Percentiles rank a stretch among this genome's conserved stretches.
Evolutionary conservation across 2,797 vertebrate species (phyloP).

Genomic region (Botia almorhae): DNA sequence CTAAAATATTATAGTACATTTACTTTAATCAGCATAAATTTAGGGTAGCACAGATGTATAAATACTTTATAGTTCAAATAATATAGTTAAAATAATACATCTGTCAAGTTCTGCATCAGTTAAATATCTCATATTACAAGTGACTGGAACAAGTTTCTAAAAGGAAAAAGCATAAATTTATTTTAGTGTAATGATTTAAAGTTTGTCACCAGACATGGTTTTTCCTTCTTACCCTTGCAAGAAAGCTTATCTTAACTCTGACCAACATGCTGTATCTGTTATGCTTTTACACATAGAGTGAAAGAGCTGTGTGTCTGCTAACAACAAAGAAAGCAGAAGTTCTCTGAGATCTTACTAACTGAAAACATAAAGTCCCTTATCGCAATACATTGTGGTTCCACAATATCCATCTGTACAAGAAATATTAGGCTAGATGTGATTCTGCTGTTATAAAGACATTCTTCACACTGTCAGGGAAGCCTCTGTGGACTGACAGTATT

Average conservation of each 20-base stretch:
- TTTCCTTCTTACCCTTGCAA: not conserved
- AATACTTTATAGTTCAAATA: too few relatives aligned
- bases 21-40: not conserved
- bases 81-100: too few relatives aligned
- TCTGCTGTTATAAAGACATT: conserved; percentile 34
- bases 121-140: not conserved
- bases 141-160: not conserved
- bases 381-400: too few relatives aligned
- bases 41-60: not conserved
- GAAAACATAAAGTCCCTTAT: conserved; percentile 20
- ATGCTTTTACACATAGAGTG: too few relatives aligned
- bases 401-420: not conserved
- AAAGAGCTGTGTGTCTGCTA: too few relatives aligned
- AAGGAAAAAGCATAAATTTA: not conserved
- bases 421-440: not conserved
- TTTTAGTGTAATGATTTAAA: not conserved
- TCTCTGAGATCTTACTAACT: conserved; percentile 26
- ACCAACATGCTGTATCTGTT: conserved; percentile 12
- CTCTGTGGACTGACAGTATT: not conserved
- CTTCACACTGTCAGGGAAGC: conserved; percentile 24
- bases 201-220: not conserved
- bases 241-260: conserved; percentile 8
- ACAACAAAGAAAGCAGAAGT: conserved; percentile 4
- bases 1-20: not conserved
- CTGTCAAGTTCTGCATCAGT: conserved; percentile 9